Base-by-base conservation (phyloP, 2,113 vertebrate species). In the Melanerpes aurifrons region DNA sequence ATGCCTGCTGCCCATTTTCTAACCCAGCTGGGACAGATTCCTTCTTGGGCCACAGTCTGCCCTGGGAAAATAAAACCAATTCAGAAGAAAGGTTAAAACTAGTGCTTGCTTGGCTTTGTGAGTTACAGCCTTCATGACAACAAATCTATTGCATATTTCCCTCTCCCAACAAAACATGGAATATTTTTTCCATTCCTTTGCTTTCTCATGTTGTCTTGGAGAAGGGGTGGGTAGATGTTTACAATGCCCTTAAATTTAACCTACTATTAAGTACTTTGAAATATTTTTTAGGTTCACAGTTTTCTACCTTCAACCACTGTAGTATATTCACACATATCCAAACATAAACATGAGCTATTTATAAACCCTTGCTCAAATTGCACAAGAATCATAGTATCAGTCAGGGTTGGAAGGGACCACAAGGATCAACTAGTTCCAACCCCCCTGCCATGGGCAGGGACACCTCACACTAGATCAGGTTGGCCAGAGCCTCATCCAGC, bases 231-330 rank as follows among this genome's bases (percentile, higher is more conserved):
- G 8, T n/a, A 10, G 20, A 57, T 68, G 9, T 25, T 66, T 15
- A 24, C 10, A 66, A 58, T 66, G 72, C 16, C 37, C 31, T 68
- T 54, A 37, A 17, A 66, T 72, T 50, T 82, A 82, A 72, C 8
- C 11, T 4, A 17, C 7, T 57, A 7, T 67, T 63, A 82, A 48
- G 5, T n/a, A 37, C 1, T 29, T 5, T 69, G 8, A 72, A 85
- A 40, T n/a, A 5, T 0, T 32, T 32, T 85, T 53, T 5, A 79
- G 5, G 6, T 48, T 73, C 12, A 9, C 26, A 3, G 0, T 43
- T 93, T 91, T 91, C 32, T 50, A 43, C 69, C n/a, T 67, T 57
- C 29, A 84, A 72, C 14, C 19, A 40, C 16, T 50, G 14, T 9
- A 63, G 19, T 12, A 7, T 45, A 21, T 26, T 85, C 8, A 15